Conservation (phyloP, 2,797 vertebrate genomes). For the Galaxias olidus region DNA sequence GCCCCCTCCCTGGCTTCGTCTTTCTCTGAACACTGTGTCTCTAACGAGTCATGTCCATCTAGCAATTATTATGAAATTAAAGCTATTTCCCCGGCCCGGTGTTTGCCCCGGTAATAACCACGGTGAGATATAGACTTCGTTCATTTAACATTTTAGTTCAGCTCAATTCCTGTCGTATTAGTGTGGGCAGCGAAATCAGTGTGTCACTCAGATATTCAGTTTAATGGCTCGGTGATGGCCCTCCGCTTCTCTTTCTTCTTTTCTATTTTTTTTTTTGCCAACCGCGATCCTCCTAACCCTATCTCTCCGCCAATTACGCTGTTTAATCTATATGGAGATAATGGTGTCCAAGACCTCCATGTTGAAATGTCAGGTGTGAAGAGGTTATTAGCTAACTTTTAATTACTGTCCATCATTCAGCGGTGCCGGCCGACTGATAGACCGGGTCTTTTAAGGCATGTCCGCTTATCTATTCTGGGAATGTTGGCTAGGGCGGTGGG, state of each 20-base stretch:
- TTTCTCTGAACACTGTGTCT: constrained; percentile 60
- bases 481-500: constrained; percentile 48
- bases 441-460: constrained; percentile 66
- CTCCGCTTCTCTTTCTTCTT: constrained; percentile 59
- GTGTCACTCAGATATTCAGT: constrained; percentile 86
- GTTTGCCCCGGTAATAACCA: constrained; percentile 75
- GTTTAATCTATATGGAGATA: constrained; percentile 99
- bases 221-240: constrained; percentile 78
- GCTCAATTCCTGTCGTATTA: constrained; percentile 92
- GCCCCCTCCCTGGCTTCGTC: neutral
- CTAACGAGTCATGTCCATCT: constrained; percentile 68
- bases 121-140: constrained; percentile 73
- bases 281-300: constrained; percentile 85
- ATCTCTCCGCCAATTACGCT: constrained; percentile 91
- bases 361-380: constrained; percentile 95
- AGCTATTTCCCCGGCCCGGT: constrained; percentile 72
- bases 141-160: constrained; percentile 82
- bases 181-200: constrained; percentile 81
- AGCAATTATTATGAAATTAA: constrained; percentile 81
- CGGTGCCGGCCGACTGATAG: constrained; percentile 75
- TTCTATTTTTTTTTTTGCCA: constrained; percentile 73
- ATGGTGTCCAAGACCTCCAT: constrained; percentile 87
- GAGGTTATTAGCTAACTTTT: constrained; percentile 97
- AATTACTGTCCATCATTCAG: constrained; percentile 96
- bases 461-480: constrained; percentile 58